Conservation (phyloP, 2,888 invertebrate species). For the Mantis religiosa region DNA sequence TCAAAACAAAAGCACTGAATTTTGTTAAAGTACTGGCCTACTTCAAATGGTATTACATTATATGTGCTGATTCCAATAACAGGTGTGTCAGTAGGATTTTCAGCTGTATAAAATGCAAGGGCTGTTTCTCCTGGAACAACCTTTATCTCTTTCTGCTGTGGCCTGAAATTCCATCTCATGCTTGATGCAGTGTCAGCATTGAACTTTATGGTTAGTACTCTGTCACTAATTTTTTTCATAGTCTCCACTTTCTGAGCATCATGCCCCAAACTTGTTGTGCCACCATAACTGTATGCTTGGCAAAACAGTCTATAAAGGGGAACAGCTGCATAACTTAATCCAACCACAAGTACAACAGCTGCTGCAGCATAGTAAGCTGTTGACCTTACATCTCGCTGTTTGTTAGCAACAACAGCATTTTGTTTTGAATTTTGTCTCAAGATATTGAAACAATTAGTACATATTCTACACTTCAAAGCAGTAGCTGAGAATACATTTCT, state of each 20-base stretch:
- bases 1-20: slow-evolving; percentile 99
- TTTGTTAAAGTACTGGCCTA: slow-evolving; percentile 98
- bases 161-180: slow-evolving; percentile 96
- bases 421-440: not conserved
- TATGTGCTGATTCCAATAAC: slow-evolving; percentile 96
- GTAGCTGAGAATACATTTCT: not conserved
- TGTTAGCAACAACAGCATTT: not conserved
- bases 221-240: slow-evolving; percentile 66
- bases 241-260: slow-evolving; percentile 66
- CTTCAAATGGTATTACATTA: slow-evolving; percentile 95
- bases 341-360: slow-evolving; percentile 72
- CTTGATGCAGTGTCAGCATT: slow-evolving; percentile 89
- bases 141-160: slow-evolving; percentile 84
- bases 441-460: not conserved
- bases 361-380: slow-evolving; percentile 77
- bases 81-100: slow-evolving; percentile 83
- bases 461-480: not conserved
- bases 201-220: slow-evolving; percentile 76
- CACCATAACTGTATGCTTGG: slow-evolving; percentile 94
- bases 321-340: slow-evolving; percentile 92
- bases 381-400: slow-evolving; percentile 41
- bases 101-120: slow-evolving; percentile 94
- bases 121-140: slow-evolving; percentile 95
- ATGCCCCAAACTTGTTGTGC: slow-evolving; percentile 67
- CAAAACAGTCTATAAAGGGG: slow-evolving; percentile 97